Evolutionary conservation across 2,888 invertebrate genomes (phyloP), one percentile per base, ranked within the genome.

Genomic region (Pandemis heparana): DNA sequence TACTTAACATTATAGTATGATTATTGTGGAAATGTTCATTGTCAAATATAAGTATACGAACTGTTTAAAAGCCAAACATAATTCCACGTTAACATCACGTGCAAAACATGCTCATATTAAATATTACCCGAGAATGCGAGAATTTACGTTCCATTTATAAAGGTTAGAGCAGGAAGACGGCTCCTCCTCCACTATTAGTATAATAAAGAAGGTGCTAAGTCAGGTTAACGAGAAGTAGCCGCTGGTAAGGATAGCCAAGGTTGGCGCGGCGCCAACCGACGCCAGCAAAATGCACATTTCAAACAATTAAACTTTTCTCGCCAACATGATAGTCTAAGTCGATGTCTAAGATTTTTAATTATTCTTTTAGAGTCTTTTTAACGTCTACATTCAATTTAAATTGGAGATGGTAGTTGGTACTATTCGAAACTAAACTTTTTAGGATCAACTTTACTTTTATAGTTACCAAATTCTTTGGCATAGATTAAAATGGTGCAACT

Each of bases 281-380:
- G 66, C 71, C 63, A 71, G 70, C 23, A 70, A 68, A 75, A 66
- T 70, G 62, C 70, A 75, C 76, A 71, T 75, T 84, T 81, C 77
- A 84, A 86, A 86, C 85, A 87, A 86, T 87, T 86, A 87, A 86
- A 85, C 80, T 82, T 84, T 80, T 76, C 79, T 78, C 75, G 69
- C 77, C 77, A 76, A 78, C 78, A 53, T 70, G 71, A 70, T 70
- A 38, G 70, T 46, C 65, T 68, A 74, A 74, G 32, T 70, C 65
- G 65, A 70, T 43, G 65, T 43, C 65, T 64, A 62, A 66, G 61
- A 66, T 70, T 74, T 74, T 70, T 70, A 66, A 78, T 77, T 69
- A 75, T 70, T 62, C 67, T 77, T 70, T 63, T 43, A 7, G 7
- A 39, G 16, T 63, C 23, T 63, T 61, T 66, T 51, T 12, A 53